Evolutionary conservation across 2,888 invertebrate species (phyloP), one percentile per base, ranked within the genome.

Genomic region (Agrotis clavis): DNA sequence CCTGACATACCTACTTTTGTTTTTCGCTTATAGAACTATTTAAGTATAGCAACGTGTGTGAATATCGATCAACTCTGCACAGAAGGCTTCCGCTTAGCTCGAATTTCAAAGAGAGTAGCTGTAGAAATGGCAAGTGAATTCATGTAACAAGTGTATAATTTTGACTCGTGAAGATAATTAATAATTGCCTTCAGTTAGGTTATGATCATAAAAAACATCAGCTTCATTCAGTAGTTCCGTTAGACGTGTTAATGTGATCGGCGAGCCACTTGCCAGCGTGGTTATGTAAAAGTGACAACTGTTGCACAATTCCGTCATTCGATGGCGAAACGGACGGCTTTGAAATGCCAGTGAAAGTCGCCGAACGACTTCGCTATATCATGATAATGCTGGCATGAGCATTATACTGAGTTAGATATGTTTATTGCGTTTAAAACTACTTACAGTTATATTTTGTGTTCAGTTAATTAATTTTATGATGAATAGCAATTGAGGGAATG

Each of bases 321-420:
- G 94, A 94, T 94, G 95, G 94, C 94, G 96, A 96, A 96, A 96
- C 94, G 91, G 91, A 90, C 92, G 85, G 92, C 92, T 92, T 92
- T 92, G 91, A 93, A 94, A 94, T 94, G 94, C 90, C 94, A 93
- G 96, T 95, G 96, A 96, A 96, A 96, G 96, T 95, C 92, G 92
- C 91, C 92, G 89, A 91, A 91, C 94, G 92, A 95, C 95, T 96
- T 94, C 93, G 94, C 93, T 93, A 93, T 91, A 93, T 90, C 83
- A 82, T 87, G 88, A 88, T 89, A 90, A 87, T 80, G 54, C 82
- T 74, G 71, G 81, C 67, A 69, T 62, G 81, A 74, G 84, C 77
- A 81, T 82, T 85, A 82, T 67, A 62, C 56, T 51, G 35, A 73
- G 64, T 75, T 81, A 73, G 81, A 74, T 69, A 67, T 61, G 50